These are phyloP conservation scores for Gasteruption jaculator DNA, from an alignment of 2,888 invertebrate species.

Conservation along the genomic window DNA sequence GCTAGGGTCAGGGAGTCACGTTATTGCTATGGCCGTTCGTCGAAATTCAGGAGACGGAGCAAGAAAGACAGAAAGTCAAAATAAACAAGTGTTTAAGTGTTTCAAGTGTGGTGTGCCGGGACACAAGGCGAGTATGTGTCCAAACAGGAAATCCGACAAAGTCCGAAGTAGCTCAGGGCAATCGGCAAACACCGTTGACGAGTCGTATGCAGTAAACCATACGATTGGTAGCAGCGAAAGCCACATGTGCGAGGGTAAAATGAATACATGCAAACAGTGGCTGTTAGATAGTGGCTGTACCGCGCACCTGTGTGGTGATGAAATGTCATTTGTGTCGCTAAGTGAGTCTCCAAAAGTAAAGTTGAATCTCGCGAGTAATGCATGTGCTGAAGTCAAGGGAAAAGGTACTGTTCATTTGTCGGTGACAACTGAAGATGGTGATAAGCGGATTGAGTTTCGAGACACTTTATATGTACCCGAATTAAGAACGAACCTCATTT, in stretches of 20 bases:
- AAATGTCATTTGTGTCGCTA: conserved; percentile 1
- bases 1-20: too few species aligned
- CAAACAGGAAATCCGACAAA: too few species aligned
- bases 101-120: too few species aligned
- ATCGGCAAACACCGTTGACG: not conserved
- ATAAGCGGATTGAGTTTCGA: conserved; percentile 8
- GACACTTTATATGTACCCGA: conserved; percentile 10
- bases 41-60: too few species aligned
- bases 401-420: conserved; percentile 6
- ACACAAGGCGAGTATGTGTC: too few species aligned
- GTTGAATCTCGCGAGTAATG: conserved; percentile 8
- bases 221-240: too few species aligned
- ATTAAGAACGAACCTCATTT: conserved; percentile 7
- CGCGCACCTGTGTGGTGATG: conserved; percentile 8
- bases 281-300: conserved; percentile 16
- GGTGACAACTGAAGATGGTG: not conserved
- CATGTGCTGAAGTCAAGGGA: conserved; percentile 6
- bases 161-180: too few species aligned
- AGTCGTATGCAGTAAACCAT: conserved; percentile 1
- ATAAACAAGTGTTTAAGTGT: too few species aligned
- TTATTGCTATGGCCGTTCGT: too few species aligned
- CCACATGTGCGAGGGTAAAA: too few species aligned
- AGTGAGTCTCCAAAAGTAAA: conserved; percentile 1
- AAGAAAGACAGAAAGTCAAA: too few species aligned
- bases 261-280: too few species aligned